Percentiles rank a stretch among this genome's conserved stretches.
Evolutionary conservation across 2,797 vertebrate genomes (phyloP).

Genomic region (Cirrhinus molitorella): DNA sequence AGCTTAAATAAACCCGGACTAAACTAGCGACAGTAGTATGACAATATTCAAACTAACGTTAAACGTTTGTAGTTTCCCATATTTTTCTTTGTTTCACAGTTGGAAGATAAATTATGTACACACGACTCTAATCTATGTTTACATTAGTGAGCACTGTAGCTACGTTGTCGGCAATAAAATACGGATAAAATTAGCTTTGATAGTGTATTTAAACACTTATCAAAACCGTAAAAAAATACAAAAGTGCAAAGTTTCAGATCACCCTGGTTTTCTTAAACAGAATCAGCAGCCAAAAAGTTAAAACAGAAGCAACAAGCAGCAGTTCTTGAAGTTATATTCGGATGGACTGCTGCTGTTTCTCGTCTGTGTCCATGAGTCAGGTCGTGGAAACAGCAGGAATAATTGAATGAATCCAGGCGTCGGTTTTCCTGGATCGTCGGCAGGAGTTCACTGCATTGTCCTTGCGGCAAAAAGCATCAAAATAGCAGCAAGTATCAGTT

Average conservation of each 20-base stretch:
- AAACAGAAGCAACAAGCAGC: not conserved
- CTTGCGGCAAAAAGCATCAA: not conserved
- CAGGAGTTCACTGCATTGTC: constrained; percentile 30
- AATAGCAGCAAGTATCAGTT: not conserved
- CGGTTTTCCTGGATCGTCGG: constrained; percentile 31
- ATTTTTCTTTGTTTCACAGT: constrained; percentile 22
- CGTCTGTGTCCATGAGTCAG: constrained; percentile 17
- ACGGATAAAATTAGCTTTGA: not conserved
- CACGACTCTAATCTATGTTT: not conserved
- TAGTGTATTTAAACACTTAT: not conserved
- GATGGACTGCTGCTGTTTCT: not conserved
- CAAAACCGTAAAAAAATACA: not conserved
- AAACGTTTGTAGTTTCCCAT: constrained; percentile 21
- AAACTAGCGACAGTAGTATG: not conserved
- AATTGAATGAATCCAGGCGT: constrained; percentile 31
- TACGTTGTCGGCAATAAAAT: not conserved
- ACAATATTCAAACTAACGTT: not conserved
- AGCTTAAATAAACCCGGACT: not conserved
- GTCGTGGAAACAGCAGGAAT: constrained; percentile 18
- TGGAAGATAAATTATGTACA: constrained; percentile 18
- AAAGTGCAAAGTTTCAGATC: constrained; percentile 7
- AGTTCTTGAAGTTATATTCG: not conserved
- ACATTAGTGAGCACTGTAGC: not conserved
- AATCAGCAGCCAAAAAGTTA: constrained; percentile 1
- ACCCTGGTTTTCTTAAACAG: not conserved